Evolutionary conservation across 92 coral and sea anemone genomes (phyloP).

Genomic region (Palythoa heliodiscus): DNA sequence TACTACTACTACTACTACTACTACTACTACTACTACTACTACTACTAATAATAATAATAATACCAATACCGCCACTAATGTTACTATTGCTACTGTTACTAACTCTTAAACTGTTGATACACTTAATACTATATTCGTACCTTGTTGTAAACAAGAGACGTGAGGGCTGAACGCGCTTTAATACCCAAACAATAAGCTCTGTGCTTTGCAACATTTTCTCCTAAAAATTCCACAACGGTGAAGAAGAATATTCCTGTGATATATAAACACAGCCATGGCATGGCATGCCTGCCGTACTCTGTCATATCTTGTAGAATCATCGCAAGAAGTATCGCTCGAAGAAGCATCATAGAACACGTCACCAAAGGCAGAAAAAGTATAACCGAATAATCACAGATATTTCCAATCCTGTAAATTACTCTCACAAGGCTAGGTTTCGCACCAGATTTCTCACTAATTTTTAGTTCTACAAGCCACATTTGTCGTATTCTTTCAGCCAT

Average conservation of each 20-base stretch:
- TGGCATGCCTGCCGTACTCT: neutral
- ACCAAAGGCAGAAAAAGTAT: conserved; percentile 8
- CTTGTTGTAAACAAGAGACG: conserved; percentile 27
- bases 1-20: neutral
- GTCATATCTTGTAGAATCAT: conserved; percentile 9
- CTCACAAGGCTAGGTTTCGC: conserved; percentile 1
- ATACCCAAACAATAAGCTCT: conserved; percentile 23
- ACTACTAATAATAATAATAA: neutral
- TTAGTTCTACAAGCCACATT: conserved; percentile 17
- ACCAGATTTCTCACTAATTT: neutral
- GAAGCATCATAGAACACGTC: conserved; percentile 33
- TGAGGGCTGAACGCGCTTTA: conserved; percentile 24
- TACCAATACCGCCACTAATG: neutral
- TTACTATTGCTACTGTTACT: neutral
- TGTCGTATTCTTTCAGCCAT: conserved; percentile 24
- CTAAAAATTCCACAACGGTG: neutral
- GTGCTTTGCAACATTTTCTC: neutral
- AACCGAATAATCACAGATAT: conserved; percentile 15
- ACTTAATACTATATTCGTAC: neutral
- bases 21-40: neutral
- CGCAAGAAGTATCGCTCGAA: conserved; percentile 29
- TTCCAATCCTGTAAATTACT: conserved; percentile 35
- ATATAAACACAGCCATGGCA: neutral
- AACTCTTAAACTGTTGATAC: neutral
- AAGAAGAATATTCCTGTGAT: conserved; percentile 26